Percentiles rank a stretch among this genome's conserved stretches.
Evolutionary conservation across 2,113 vertebrate species (phyloP).

Genomic region (Origma solitaria): DNA sequence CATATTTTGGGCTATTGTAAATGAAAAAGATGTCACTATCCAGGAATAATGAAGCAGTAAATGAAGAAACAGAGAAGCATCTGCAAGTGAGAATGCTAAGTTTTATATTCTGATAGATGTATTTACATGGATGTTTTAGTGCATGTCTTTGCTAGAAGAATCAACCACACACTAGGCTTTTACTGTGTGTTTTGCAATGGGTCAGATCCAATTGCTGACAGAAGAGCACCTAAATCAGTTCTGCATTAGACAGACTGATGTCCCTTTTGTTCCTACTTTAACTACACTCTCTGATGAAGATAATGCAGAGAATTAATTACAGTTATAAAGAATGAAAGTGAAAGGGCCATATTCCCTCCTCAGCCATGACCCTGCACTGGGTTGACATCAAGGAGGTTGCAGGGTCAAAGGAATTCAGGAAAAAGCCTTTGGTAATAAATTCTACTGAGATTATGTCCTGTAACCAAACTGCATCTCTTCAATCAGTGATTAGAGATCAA

Average conservation of each 20-base stretch:
- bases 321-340: conserved; percentile 16
- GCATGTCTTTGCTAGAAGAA: neutral
- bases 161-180: neutral
- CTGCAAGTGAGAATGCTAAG: neutral
- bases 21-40: neutral
- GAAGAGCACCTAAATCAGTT: neutral
- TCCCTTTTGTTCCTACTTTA: conserved; percentile 5
- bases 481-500: neutral
- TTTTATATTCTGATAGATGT: neutral
- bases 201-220: neutral
- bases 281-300: neutral
- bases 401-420: neutral
- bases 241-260: neutral
- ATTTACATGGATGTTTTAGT: neutral
- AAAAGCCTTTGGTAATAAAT: conserved; percentile 39
- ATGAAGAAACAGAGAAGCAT: neutral
- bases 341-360: neutral
- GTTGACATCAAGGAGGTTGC: neutral
- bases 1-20: neutral
- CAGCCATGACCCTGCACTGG: neutral
- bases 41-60: neutral
- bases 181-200: neutral
- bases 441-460: neutral
- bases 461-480: neutral
- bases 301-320: conserved; percentile 32